These are phyloP conservation scores for Leptopilina drosophilae DNA, from an alignment of 2,888 invertebrate species.

Conservation along the genomic window DNA sequence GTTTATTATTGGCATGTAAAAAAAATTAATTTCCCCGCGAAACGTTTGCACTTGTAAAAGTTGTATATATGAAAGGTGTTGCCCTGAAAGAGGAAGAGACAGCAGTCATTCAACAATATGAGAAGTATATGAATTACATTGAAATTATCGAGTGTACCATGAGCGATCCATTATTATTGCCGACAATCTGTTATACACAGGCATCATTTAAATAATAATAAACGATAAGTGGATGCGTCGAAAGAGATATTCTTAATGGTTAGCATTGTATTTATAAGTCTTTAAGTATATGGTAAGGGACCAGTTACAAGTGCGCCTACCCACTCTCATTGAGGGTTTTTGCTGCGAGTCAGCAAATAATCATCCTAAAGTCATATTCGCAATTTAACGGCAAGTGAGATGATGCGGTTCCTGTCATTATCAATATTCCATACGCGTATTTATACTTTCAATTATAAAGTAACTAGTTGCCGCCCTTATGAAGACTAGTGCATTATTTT, in stretches of 20 bases:
- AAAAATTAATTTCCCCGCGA: conserved; percentile 23
- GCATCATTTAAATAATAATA: conserved; percentile 42
- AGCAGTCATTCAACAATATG: conserved; percentile 15
- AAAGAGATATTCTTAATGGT: conserved; percentile 40
- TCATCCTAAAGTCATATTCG: conserved; percentile 37
- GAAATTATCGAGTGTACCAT: conserved; percentile 37
- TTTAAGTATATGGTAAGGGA: conserved; percentile 36
- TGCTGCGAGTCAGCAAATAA: conserved; percentile 34
- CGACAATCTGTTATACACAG: conserved; percentile 40
- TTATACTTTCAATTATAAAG: conserved; percentile 11
- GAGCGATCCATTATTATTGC: conserved; percentile 34
- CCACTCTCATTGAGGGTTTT: conserved; percentile 31
- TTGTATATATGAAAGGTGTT: conserved; percentile 10
- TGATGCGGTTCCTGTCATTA: conserved; percentile 39
- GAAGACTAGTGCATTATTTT: conserved; percentile 13
- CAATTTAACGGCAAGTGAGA: conserved; percentile 41
- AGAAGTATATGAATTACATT: conserved; percentile 41
- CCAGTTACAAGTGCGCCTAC: conserved; percentile 35
- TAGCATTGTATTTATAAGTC: conserved; percentile 42
- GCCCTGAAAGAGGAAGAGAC: conserved; percentile 25
- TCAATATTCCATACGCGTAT: conserved; percentile 35
- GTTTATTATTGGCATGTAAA: neutral
- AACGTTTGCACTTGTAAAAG: neutral
- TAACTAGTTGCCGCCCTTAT: conserved; percentile 33
- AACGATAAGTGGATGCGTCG: conserved; percentile 42